phyloP scores from a whole-genome alignment of 2,113 vertebrate genomes.

The Stegastes partitus region DNA sequence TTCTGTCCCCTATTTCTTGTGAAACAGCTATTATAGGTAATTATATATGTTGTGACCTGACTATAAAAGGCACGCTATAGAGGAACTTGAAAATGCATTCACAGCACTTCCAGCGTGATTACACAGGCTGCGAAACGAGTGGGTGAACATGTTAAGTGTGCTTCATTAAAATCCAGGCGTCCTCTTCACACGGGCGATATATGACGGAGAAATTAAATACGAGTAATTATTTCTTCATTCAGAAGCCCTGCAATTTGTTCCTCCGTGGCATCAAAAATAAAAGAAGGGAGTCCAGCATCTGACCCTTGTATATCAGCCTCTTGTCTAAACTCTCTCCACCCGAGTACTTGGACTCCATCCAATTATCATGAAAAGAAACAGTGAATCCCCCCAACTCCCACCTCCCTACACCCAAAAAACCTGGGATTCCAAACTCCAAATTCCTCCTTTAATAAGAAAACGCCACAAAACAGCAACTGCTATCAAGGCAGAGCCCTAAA shows the following conservation, averaged over 20 bases:
- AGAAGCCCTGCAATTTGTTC: conserved; percentile 55
- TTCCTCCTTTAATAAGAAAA: conserved; percentile 15
- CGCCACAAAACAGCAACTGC: conserved; percentile 12
- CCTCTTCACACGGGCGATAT: conserved; percentile 43
- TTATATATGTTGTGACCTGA: conserved; percentile 22
- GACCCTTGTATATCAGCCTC: conserved; percentile 62
- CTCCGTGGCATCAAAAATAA: conserved; percentile 49
- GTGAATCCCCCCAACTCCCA: background rate
- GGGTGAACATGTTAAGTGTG: conserved; percentile 7
- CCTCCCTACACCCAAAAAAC: conserved; percentile 6
- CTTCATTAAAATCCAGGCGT: conserved; percentile 53
- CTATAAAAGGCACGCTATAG: background rate
- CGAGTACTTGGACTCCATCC: conserved; percentile 62
- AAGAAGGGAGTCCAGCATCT: conserved; percentile 54
- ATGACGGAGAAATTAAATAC: conserved; percentile 65
- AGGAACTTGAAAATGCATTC: conserved; percentile 12
- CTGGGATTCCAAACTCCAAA: conserved; percentile 33
- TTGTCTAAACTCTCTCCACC: conserved; percentile 55
- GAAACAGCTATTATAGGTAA: conserved; percentile 23
- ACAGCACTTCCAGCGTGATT: background rate
- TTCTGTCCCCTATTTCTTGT: conserved; percentile 19
- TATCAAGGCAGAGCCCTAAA: background rate
- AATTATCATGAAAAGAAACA: conserved; percentile 62
- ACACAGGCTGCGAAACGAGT: conserved; percentile 21
- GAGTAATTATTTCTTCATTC: conserved; percentile 67